Base-by-base conservation (phyloP, 2,113 vertebrate species). In the Datnioides undecimradiatus region DNA sequence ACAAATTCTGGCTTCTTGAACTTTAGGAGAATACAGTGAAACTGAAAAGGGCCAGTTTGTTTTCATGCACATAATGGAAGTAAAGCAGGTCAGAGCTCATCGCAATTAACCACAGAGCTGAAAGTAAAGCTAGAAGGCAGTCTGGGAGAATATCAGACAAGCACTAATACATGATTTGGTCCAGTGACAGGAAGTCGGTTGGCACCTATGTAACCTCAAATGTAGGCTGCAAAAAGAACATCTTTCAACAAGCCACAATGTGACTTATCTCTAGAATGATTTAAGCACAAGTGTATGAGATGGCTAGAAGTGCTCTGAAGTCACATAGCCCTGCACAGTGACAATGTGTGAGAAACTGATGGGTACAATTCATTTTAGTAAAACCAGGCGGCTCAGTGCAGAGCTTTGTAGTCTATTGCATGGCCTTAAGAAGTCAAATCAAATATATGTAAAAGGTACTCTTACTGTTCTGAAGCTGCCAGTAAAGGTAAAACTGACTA, bases 151-250 rank as follows among this genome's bases (percentile, higher is more conserved):
- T 9, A 27, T 62, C 7, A n/a, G 40, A 14, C 2, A 1, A 19
- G 25, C 17, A 43, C 2, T 9, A 46, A 41, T 33, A 5, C 0
- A 11, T 8, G 27, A 60, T 48, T 25, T 65, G 41, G 59, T 70
- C 63, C 48, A 49, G n/a, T 31, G 64, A 73, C 62, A 80, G 84
- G 76, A 90, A 87, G 59, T 27, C 5, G 1, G 10, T 7, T 25
- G 51, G 34, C 4, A 12, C n/a, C 3, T 43, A 5, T 65, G 2
- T 52, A 36, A 82, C 79, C 25, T 48, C 49, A 74, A 23, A 16
- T 4, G 23, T 17, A 23, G 45, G 25, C 3, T 33, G 67, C 25
- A 64, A 62, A 62, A 33, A 23, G 19, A 33, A 64, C 45, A n/a
- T 21, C 21, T 36, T 38, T 17, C 29, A 41, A 23, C 21, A 16